Conservation (phyloP, 30 jellyfish, hydroid and myxozoan genomes). For the Calvadosia cruxmelitensis region DNA sequence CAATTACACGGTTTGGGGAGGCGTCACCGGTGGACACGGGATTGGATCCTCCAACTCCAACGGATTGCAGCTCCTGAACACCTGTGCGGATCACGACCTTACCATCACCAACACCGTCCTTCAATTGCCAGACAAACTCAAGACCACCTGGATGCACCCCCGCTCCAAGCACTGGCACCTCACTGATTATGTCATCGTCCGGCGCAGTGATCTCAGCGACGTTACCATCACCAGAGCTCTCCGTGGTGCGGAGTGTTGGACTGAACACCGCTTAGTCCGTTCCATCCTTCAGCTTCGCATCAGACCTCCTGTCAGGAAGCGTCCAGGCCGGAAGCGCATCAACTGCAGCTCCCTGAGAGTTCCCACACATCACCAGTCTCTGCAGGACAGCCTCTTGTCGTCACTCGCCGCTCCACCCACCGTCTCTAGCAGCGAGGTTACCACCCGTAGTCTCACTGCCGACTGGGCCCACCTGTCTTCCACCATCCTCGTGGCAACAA, state of each 20-base stretch:
- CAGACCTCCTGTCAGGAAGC: too few species aligned
- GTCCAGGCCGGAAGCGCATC: too few species aligned
- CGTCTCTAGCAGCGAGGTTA: too few species aligned
- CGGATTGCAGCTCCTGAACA: conserved; percentile 24
- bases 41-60: conserved; percentile 26
- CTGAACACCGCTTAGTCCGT: conserved; percentile 15
- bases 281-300: conserved; percentile 6
- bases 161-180: conserved; percentile 32
- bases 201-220: conserved; percentile 3
- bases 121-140: conserved; percentile 6
- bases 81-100: conserved; percentile 21
- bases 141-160: conserved; percentile 42
- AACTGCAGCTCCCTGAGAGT: too few species aligned
- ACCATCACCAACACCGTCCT: conserved; percentile 28
- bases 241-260: conserved; percentile 25
- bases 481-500: neutral
- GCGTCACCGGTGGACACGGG: conserved; percentile 19
- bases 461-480: conserved; percentile 19
- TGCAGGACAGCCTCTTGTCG: too few species aligned
- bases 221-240: neutral
- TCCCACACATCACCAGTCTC: too few species aligned
- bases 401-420: too few species aligned
- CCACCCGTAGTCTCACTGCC: too few species aligned
- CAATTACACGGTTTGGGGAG: conserved; percentile 14
- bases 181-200: conserved; percentile 19